Percentiles rank a stretch among this genome's conserved stretches.
These are phyloP conservation scores for cattle (Bos taurus) DNA, from an alignment of 2,113 vertebrate genomes.

Conservation along the genomic window DNA sequence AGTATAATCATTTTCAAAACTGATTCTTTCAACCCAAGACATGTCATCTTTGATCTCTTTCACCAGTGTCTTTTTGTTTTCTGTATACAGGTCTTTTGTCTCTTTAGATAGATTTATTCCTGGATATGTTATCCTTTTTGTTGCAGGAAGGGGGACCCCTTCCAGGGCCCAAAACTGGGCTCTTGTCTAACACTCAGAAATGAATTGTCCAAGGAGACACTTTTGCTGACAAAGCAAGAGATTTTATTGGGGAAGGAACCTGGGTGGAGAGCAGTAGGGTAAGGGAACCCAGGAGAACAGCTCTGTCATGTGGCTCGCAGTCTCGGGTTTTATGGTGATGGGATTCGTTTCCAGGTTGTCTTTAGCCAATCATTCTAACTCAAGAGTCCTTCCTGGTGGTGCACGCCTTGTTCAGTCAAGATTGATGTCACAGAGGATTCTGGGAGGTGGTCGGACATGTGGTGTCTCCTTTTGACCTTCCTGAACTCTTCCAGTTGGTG, in stretches of 20 bases:
- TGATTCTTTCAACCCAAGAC: background rate
- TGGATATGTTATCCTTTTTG: background rate
- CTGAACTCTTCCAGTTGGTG: background rate
- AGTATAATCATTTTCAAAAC: background rate
- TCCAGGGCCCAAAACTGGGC: background rate
- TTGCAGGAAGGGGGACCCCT: background rate
- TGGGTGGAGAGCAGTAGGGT: background rate
- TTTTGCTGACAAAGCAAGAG: background rate
- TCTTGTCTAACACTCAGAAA: background rate
- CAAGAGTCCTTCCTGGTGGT: background rate
- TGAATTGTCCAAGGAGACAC: background rate
- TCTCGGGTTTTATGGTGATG: background rate
- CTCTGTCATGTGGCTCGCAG: background rate
- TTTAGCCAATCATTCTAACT: background rate
- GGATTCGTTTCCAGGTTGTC: rapidly evolving
- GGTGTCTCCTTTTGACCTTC: background rate
- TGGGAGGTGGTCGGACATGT: background rate
- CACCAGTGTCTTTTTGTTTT: background rate
- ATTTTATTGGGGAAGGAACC: background rate
- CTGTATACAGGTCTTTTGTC: background rate
- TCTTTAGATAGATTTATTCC: background rate
- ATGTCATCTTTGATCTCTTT: background rate
- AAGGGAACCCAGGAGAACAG: background rate
- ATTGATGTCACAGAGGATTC: background rate
- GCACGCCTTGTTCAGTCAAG: background rate